phyloP scores from a whole-genome alignment of 2,113 vertebrate species.

The Erythrolamprus reginae region DNA sequence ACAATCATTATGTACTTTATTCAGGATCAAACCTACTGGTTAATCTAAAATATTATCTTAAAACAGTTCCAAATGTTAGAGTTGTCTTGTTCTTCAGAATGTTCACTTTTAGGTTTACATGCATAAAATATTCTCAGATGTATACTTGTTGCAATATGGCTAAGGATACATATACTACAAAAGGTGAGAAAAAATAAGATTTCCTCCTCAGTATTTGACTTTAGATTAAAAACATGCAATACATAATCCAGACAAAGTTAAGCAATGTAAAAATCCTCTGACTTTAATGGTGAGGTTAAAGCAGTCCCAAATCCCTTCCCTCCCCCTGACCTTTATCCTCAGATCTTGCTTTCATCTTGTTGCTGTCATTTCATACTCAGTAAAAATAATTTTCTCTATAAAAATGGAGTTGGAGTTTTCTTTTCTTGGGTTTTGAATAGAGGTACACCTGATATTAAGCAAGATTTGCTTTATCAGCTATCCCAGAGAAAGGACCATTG shows the following conservation, averaged over 20 bases:
- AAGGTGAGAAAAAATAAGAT: neutral
- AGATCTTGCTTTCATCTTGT: no score
- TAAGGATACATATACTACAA: neutral
- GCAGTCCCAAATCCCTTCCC: no score
- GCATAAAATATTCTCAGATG: neutral
- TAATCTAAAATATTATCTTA: constrained; percentile 22
- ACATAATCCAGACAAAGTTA: neutral
- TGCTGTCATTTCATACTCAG: no score
- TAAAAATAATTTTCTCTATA: no score
- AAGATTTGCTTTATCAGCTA: no score
- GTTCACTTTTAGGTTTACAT: constrained; percentile 27
- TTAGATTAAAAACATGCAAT: constrained; percentile 29
- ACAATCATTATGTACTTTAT: neutral
- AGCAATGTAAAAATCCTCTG: neutral
- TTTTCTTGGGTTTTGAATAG: no score
- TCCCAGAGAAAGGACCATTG: no score
- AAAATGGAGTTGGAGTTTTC: no score
- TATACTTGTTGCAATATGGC: constrained; percentile 34
- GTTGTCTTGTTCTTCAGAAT: constrained; percentile 6
- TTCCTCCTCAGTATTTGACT: constrained; percentile 19
- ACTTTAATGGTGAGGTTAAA: neutral
- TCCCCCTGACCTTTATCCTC: no score
- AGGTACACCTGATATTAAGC: no score
- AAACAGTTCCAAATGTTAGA: constrained; percentile 48
- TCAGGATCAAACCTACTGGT: constrained; percentile 20